Base-by-base conservation (phyloP, 30 jellyfish, hydroid and myxozoan genomes). In the Aurelia aurita complex sp. Pacific region DNA sequence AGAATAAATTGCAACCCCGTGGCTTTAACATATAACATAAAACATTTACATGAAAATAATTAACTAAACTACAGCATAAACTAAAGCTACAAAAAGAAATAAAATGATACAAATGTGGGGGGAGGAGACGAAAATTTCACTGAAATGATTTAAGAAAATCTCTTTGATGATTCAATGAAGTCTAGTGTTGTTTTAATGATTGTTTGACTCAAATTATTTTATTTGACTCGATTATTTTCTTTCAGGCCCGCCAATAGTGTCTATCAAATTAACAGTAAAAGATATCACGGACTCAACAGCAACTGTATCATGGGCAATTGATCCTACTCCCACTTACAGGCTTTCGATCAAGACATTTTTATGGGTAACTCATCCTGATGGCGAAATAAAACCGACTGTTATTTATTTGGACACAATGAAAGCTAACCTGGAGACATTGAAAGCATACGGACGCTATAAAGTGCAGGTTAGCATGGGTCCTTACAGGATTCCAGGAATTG, bases 401-500 rank as follows among this genome's bases (percentile, higher is more conserved):
- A n/a, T 77, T 12, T 19, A 52, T 14, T 38, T 61, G 66, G 50
- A 61, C 29, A 5, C 76, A n/a, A 46, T 29, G 34, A n/a, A 1
- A 10, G 29, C 5, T 1, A 23, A 35, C 19, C 10, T 78, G 29
- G 43, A 68, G 4, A 15, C 13, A 10, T 53, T 72, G 52, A 46
- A 19, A 15, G 51, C 87, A n/a, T 73, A 9, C 29, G 74, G 67
- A 10, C 72, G 34, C 0, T 73, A 64, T 53, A 54, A 16, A 11
- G 73, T 64, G 18, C 87, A 65, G 67, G 16, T 83, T 10, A 62
- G 63, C 23, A 38, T 72, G 11, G 67, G 62, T 8, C 86, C 86
- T 6, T 36, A 54, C 43, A 72, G 19, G 4, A 33, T 83, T 3
- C 85, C 81, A 23, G 92, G 92, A 63, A 40, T 71, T 38, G 23